Conservation (phyloP, 2,797 vertebrate species). For the Alosa sapidissima region DNA sequence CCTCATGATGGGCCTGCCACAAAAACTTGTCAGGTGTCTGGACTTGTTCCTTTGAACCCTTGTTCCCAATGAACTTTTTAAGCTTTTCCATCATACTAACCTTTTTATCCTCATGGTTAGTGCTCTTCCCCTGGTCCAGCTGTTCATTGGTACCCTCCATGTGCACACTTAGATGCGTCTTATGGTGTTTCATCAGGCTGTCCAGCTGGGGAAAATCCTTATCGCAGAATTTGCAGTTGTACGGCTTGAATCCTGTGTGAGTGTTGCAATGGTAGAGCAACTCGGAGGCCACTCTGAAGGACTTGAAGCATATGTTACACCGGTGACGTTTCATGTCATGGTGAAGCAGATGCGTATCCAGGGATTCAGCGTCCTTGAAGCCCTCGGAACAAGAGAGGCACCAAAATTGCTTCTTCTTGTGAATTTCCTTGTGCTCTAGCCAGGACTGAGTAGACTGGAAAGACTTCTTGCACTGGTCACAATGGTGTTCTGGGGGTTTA, state of each 20-base stretch:
- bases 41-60: neutral
- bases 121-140: slow-evolving; percentile 19
- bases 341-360: slow-evolving; percentile 56
- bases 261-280: slow-evolving; percentile 48
- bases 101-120: neutral
- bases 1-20: neutral
- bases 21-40: neutral
- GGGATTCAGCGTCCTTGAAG: slow-evolving; percentile 54
- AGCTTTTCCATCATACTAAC: slow-evolving; percentile 8
- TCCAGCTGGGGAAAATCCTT: slow-evolving; percentile 50
- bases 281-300: slow-evolving; percentile 35
- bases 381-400: slow-evolving; percentile 59
- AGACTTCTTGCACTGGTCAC: slow-evolving; percentile 61
- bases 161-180: slow-evolving; percentile 35
- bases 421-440: slow-evolving; percentile 55
- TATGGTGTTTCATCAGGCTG: slow-evolving; percentile 46
- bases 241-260: slow-evolving; percentile 44
- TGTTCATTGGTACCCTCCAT: neutral
- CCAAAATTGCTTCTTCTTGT: slow-evolving; percentile 53
- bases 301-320: slow-evolving; percentile 56
- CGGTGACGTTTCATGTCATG: slow-evolving; percentile 51
- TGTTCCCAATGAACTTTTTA: neutral
- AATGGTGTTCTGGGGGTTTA: slow-evolving; percentile 37
- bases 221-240: slow-evolving; percentile 53
- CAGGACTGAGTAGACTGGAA: slow-evolving; percentile 51